Evolutionary conservation across 2,113 vertebrate species (phyloP).

Genomic region (Orthochromis indermauri): DNA sequence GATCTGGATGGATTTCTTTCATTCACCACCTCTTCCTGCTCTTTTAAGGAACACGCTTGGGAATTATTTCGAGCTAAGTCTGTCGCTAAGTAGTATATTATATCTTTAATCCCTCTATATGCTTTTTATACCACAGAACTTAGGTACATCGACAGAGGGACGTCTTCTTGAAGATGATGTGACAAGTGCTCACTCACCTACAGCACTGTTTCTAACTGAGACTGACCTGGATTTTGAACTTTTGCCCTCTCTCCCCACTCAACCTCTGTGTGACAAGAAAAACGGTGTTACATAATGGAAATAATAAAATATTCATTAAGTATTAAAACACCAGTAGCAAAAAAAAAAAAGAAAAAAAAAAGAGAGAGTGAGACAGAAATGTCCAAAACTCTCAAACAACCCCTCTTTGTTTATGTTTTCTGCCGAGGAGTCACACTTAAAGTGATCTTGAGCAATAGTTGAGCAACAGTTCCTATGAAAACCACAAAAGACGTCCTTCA

Average conservation of each 20-base stretch:
- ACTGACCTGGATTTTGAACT: constrained; percentile 7
- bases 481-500: not conserved
- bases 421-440: not conserved
- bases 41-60: not conserved
- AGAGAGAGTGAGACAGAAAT: fast-evolving
- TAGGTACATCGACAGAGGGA: not conserved
- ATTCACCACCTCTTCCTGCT: constrained; percentile 14
- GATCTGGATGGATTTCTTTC: constrained; percentile 14
- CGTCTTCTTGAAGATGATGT: not conserved
- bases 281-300: not conserved
- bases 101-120: not conserved
- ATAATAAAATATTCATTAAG: not conserved
- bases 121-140: not conserved
- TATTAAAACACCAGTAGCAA: not conserved
- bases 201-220: not conserved
- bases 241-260: not conserved
- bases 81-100: not conserved
- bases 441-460: not conserved
- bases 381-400: not conserved
- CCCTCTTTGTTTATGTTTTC: not conserved
- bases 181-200: not conserved
- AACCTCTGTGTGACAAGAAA: not conserved
- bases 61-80: not conserved
- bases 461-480: not conserved
- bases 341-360: fast-evolving